phyloP scores from a whole-genome alignment of 1,140 invertebrate genomes.

The Epicauta chinensis region DNA sequence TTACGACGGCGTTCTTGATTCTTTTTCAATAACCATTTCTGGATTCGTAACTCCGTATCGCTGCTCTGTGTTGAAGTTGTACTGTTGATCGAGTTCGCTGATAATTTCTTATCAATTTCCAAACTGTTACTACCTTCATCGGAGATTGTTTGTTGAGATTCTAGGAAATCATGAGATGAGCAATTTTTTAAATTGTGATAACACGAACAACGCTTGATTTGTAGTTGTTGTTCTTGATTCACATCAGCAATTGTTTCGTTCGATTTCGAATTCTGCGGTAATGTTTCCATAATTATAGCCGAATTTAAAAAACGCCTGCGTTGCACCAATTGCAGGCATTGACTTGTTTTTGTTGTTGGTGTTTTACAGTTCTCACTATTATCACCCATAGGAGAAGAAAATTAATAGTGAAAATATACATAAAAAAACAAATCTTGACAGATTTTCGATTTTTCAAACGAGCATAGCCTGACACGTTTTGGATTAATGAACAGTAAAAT shows the following conservation, averaged over 20 bases:
- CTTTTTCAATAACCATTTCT: slow-evolving; percentile 34
- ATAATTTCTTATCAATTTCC: slow-evolving; percentile 1
- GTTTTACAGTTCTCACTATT: too few species aligned
- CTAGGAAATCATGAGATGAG: slow-evolving; percentile 16
- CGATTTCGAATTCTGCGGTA: slow-evolving; percentile 13
- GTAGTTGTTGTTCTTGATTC: slow-evolving; percentile 10
- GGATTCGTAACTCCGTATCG: slow-evolving; percentile 24
- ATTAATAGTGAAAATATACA: too few species aligned
- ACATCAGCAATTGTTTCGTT: slow-evolving; percentile 1
- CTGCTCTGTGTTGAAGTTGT: slow-evolving; percentile 22
- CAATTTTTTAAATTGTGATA: slow-evolving; percentile 21
- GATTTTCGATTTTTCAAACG: too few species aligned
- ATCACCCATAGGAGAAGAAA: too few species aligned
- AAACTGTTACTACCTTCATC: not conserved
- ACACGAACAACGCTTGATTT: slow-evolving; percentile 21
- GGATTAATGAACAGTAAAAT: too few species aligned
- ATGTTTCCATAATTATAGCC: slow-evolving; percentile 35
- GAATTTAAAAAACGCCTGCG: slow-evolving; percentile 34
- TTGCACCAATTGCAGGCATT: too few species aligned
- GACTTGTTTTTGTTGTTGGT: too few species aligned
- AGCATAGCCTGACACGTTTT: too few species aligned
- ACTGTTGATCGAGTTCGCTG: slow-evolving; percentile 6
- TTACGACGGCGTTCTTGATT: slow-evolving; percentile 25
- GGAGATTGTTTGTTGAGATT: not conserved
- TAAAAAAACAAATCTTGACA: too few species aligned